Evolutionary conservation across 1,140 invertebrate genomes (phyloP).

Genomic region (Hylaeus anthracinus): DNA sequence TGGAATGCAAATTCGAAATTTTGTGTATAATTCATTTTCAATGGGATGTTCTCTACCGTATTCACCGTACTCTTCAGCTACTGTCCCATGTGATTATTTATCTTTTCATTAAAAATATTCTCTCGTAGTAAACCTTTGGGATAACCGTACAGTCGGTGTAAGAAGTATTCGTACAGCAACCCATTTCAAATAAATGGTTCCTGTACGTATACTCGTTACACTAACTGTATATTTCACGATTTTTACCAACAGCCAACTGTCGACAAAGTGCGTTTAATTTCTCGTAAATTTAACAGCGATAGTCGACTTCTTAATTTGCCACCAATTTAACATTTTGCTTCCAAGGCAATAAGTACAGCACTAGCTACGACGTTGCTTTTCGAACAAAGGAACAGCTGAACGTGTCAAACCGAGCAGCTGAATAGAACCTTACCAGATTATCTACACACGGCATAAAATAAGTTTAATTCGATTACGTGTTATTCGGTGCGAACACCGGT

Average conservation of each 20-base stretch:
- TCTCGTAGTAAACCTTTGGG: too few species aligned
- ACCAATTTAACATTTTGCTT: not conserved
- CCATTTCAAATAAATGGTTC: too few species aligned
- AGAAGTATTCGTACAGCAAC: too few species aligned
- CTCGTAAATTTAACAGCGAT: not conserved
- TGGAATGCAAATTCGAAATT: too few species aligned
- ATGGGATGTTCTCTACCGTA: too few species aligned
- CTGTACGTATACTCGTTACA: too few species aligned
- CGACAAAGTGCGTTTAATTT: not conserved
- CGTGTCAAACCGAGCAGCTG: conserved; percentile 13
- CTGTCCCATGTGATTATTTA: too few species aligned
- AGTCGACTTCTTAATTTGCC: not conserved
- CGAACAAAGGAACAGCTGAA: conserved; percentile 34
- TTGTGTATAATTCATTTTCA: too few species aligned
- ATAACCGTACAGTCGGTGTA: too few species aligned
- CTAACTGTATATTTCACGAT: too few species aligned
- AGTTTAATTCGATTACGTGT: conserved; percentile 64
- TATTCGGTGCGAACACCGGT: conserved; percentile 49
- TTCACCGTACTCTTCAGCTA: too few species aligned
- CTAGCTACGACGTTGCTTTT: not conserved
- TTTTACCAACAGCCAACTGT: not conserved
- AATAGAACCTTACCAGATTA: conserved; percentile 40
- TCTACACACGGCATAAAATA: conserved; percentile 30
- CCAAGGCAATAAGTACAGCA: not conserved
- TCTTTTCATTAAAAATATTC: too few species aligned